Evolutionary conservation across 2,797 vertebrate genomes (phyloP), one percentile per base, ranked within the genome.

Genomic region (Micropoecilia bifurca): DNA sequence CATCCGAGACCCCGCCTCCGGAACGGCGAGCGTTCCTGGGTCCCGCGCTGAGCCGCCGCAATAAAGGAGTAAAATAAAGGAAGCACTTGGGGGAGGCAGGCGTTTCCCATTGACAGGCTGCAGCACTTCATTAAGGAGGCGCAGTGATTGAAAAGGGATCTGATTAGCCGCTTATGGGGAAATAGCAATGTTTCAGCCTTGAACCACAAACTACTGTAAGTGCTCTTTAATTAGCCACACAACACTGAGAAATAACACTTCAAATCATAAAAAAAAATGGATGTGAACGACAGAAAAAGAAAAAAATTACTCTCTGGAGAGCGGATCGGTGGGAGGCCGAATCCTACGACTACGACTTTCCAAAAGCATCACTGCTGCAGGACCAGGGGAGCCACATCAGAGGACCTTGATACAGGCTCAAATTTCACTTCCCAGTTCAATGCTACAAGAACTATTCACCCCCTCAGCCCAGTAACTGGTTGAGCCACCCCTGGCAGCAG

Each of bases 221-320:
- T 92, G 91, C 88, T 91, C 91, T 93, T 92, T 93, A 93, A 93
- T 93, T 91, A 92, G 87, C 80, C 86, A 80, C 85, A 85, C 89
- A 83, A 89, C 87, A 80, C 90, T 39, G 86, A 90, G 89, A 82
- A 89, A 86, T 25, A 88, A 81, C 85, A 84, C 88, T 91, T 91
- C 77, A 90, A 90, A 91, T 87, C 85, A 77, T 83, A 71, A 57
- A 76, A 89, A 73, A 78, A 88, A 73, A 75, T 50, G 20, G 72
- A 71, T 22, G 36, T 78, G 79, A 83, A 79, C 25, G 57, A 87
- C 28, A 47, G 83, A 76, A 81, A 81, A 81, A 86, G 45, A 75
- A 76, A 78, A 81, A 84, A 88, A 84, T 80, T 85, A 83, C 68
- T 81, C 87, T 85, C 78, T 77, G 87, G 76, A 88, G 86, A 86